Percentiles rank a stretch among this genome's conserved stretches.
Conservation (phyloP, 2,113 vertebrate genomes). For the Chaenocephalus aceratus region DNA sequence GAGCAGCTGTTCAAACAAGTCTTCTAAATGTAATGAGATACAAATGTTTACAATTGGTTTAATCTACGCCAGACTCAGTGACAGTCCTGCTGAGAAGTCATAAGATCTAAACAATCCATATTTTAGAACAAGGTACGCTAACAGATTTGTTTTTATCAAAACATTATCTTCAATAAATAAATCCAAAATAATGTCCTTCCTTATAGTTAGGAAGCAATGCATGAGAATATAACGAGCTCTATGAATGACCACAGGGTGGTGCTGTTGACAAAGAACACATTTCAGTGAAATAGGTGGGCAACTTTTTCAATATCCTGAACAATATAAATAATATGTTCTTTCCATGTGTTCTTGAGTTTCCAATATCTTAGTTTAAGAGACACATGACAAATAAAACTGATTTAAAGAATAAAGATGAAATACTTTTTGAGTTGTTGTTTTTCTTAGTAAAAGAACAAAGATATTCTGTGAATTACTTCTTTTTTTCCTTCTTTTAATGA, state of each 20-base stretch:
- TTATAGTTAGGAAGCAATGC: not conserved
- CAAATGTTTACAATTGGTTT: too few relatives aligned
- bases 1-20: not conserved
- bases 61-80: not conserved
- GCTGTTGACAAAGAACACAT: not conserved
- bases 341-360: not conserved
- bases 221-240: not conserved
- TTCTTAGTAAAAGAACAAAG: not conserved
- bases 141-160: too few relatives aligned
- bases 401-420: not conserved
- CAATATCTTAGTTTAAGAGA: not conserved
- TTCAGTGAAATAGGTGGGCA: too few relatives aligned
- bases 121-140: too few relatives aligned
- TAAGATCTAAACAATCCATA: too few relatives aligned
- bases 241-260: conserved; percentile 4
- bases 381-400: not conserved
- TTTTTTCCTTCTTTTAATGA: too few relatives aligned
- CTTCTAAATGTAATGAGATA: not conserved
- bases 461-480: too few relatives aligned
- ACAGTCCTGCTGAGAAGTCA: not conserved
- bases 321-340: too few relatives aligned
- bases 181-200: not conserved
- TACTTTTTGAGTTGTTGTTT: not conserved
- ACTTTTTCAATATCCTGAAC: too few relatives aligned
- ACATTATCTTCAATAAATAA: not conserved